These are phyloP conservation scores for Bufotes viridis DNA, from an alignment of 2,797 vertebrate species.

Conservation along the genomic window DNA sequence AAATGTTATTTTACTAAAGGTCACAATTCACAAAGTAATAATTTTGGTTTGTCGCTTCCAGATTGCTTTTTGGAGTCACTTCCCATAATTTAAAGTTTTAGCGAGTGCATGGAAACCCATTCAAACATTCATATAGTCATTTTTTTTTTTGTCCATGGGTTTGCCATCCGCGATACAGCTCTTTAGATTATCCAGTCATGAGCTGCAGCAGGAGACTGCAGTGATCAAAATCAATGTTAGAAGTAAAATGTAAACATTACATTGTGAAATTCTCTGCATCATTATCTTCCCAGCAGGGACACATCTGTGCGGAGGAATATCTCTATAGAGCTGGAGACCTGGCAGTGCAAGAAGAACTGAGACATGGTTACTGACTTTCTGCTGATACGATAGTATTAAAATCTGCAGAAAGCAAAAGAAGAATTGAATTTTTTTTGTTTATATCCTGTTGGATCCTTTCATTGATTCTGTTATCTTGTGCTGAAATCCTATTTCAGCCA, in stretches of 20 bases:
- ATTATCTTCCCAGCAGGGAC: constrained; percentile 61
- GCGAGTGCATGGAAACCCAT: background rate
- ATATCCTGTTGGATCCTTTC: constrained; percentile 22
- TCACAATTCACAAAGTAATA: constrained; percentile 33
- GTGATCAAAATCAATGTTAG: constrained; percentile 58
- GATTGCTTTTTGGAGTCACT: constrained; percentile 23
- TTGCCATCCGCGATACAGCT: constrained; percentile 28
- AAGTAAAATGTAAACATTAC: constrained; percentile 58
- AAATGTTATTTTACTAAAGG: constrained; percentile 41
- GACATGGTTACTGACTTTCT: constrained; percentile 37
- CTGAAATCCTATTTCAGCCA: background rate
- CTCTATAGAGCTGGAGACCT: constrained; percentile 31
- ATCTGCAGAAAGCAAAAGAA: constrained; percentile 36
- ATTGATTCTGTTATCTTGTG: constrained; percentile 14
- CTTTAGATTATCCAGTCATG: constrained; percentile 49
- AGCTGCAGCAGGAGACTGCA: constrained; percentile 40
- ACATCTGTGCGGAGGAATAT: constrained; percentile 51
- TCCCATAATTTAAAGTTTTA: constrained; percentile 21
- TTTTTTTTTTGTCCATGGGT: constrained; percentile 12
- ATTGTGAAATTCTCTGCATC: constrained; percentile 53
- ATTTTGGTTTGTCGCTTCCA: constrained; percentile 20
- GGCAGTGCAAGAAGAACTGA: constrained; percentile 41
- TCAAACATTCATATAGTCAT: constrained; percentile 16
- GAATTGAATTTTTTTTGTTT: constrained; percentile 36
- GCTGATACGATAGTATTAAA: constrained; percentile 40